Evolutionary conservation across 1,140 invertebrate species (phyloP).

Genomic region (Cardiocondyla obscurior): DNA sequence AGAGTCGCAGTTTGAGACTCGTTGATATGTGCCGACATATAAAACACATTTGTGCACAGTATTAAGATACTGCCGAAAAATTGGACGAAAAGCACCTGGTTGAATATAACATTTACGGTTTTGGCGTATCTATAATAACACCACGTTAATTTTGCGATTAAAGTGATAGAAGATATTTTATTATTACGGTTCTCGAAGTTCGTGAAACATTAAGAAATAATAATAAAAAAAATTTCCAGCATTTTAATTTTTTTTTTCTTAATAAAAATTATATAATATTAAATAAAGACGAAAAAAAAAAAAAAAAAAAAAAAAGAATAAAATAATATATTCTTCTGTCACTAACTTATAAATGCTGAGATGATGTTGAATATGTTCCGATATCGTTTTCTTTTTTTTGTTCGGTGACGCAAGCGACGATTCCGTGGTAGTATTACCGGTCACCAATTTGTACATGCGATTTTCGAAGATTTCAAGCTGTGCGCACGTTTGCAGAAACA

Average conservation of each 20-base stretch:
- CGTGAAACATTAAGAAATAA: too few species aligned
- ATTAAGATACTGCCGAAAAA: slow-evolving; percentile 57
- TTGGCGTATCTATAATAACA: slow-evolving; percentile 54
- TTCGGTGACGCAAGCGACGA: neutral
- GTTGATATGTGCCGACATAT: neutral
- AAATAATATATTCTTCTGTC: neutral
- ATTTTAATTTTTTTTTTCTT: too few species aligned
- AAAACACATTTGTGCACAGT: slow-evolving; percentile 49
- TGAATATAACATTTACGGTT: slow-evolving; percentile 54
- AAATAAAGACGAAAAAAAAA: too few species aligned
- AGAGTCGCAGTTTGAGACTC: neutral
- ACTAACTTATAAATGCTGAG: neutral
- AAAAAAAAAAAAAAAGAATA: too few species aligned
- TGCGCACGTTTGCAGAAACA: slow-evolving; percentile 50
- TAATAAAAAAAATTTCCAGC: too few species aligned
- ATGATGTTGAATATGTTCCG: neutral
- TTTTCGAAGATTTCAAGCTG: slow-evolving; percentile 58
- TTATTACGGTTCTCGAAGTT: too few species aligned
- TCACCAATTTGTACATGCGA: slow-evolving; percentile 38
- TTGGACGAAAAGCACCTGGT: slow-evolving; percentile 56
- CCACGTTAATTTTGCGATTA: neutral
- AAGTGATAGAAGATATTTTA: too few species aligned
- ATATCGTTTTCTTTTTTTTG: neutral
- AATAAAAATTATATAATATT: too few species aligned
- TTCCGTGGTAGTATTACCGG: neutral